Evolutionary conservation across 1,140 invertebrate genomes (phyloP), one percentile per base, ranked within the genome.

Genomic region (Halesus radiatus): DNA sequence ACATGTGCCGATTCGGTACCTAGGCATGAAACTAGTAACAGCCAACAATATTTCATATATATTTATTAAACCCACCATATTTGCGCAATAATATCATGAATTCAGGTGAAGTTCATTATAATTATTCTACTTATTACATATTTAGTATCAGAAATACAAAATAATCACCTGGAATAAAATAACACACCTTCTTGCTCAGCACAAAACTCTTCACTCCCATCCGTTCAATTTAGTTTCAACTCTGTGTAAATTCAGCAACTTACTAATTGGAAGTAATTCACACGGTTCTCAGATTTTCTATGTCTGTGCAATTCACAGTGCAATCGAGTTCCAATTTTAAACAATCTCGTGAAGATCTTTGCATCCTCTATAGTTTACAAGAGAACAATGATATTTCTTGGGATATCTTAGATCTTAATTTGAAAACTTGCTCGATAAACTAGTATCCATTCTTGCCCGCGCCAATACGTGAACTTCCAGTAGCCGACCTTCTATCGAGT

Each of bases 381-480:
- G 22, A n/a, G n/a, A 74, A 77, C 78, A 77, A 80, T 80, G 78
- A 79, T 80, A 82, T 80, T 82, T 82, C 81, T 64, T 6, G 37
- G 37, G 20, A 22, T 82, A 83, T 83, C 81, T 76, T 37, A 60
- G 20, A 83, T 83, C 81, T 83, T 83, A 83, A 83, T 83, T 83
- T 56, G 79, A 83, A 83, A 83, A 83, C 81, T 83, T 80, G 45
- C 56, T 4, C 79, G 56, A 80, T 83, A 78, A 83, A 62, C 29
- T 37, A 53, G 73, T 56, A 32, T 70, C 76, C 54, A 72, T 72
- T 66, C 80, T 74, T 78, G 78, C 81, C 74, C 72, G 78, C 56
- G 66, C 78, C 78, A 80, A 82, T 82, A 82, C 77, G 80, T 79
- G 77, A 72, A 79, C 37, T 45, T 10, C 1, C 37, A 45, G 10